Evolutionary conservation across 35 echinoderm and acorn worm genomes (phyloP), one percentile per base, ranked within the genome.

Genomic region (Heliocidaris tuberculata): DNA sequence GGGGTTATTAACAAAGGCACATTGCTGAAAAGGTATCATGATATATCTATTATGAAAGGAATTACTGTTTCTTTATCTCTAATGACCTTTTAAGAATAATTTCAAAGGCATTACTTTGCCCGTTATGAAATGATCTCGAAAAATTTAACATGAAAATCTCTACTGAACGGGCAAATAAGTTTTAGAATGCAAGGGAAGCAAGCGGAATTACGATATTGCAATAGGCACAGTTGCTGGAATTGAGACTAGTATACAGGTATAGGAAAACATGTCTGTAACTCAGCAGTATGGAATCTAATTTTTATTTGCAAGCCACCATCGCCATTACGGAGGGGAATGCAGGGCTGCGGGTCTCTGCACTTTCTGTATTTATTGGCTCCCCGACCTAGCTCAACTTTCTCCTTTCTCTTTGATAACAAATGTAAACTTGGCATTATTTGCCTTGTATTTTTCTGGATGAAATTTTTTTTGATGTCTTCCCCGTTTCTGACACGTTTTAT

Each of bases 351-450:
- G 65, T 78, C 65, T 78, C 21, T 78, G 65, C 65, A 78, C 65
- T 78, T 78, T 78, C 65, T 24, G 27, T 78, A 78, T 78, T 42
- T 78, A 78, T 78, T 78, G 65, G 65, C 65, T 78, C 65, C 65
- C 65, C 65, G 65, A 78, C 19, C 65, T 27, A 78, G 65, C 65
- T 78, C 65, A 78, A 78, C 65, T n/a, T 78, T 78, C 65, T 78
- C 65, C 65, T n/a, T 78, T 78, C 65, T 78, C 65, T 78, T 78
- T 78, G 65, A 78, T 19, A 78, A 78, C 65, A 78, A 78, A 78
- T 78, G 65, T 78, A 78, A 78, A 78, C 65, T 78, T 78, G 65
- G 3, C 21, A 78, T 78, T 78, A 78, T 78, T 78, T 78, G 65
- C 65, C 65, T 78, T 78, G 65, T 78, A 78, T 19, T 78, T 78